Base-by-base conservation (phyloP, 2,888 invertebrate species). In the Fragum whitleyi region DNA sequence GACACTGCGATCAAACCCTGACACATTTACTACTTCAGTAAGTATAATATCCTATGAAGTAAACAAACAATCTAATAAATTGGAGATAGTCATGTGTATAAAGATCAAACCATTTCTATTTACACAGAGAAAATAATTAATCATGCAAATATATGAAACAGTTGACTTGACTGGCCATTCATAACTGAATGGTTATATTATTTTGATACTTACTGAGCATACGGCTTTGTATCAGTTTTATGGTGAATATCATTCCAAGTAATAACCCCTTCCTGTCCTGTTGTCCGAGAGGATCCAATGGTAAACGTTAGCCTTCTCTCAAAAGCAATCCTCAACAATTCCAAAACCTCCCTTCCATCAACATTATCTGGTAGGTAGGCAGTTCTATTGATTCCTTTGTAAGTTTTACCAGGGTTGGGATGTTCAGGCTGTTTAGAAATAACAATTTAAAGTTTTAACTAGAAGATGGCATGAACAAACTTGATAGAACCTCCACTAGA, bases 211-310 rank as follows among this genome's bases (percentile, higher is more conserved):
- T 59, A 77, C 77, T 57, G 65, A 29, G 47, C 23, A 51, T 73
- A 19, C 42, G 77, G 77, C 23, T 55, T 26, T 9, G 78, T 76
- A 3, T 53, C 79, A 0, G 91, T 90, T 88, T 92, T 93, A 61
- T 91, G 91, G 67, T 91, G 90, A 28, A 91, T 88, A 76, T 90
- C 90, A 69, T 88, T 90, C 89, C 92, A 92, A 0, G 88, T 89
- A 16, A 92, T 87, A 0, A 88, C 88, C 39, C 89, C 87, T 6
- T 90, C 85, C 21, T 79, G 73, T 0, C 92, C 92, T 47, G 90
- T 91, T 16, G 90, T 92, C 21, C 79, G 74, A 6, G 92, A 92
- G 2, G 62, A 67, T 16, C 92, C 91, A 67, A 92, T 86, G 5
- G 92, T 91, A 77, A 92, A 92, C 6, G 89, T 79, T 19, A 92